Percentiles rank a stretch among this genome's conserved stretches.
phyloP scores from a whole-genome alignment of 2,113 vertebrate genomes.

The Agelaius phoeniceus region DNA sequence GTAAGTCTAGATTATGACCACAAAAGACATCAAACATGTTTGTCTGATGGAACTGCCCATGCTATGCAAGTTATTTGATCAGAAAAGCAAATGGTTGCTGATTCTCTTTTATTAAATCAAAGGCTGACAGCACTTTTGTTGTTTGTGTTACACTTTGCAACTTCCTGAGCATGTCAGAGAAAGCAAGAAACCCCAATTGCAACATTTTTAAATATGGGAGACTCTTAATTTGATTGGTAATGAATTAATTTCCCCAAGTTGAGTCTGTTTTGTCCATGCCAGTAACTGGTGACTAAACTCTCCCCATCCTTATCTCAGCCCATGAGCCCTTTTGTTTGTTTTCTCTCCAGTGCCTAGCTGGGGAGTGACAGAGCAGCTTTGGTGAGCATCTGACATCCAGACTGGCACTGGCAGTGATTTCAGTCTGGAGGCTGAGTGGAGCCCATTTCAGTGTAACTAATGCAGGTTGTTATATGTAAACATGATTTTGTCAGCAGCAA shows the following conservation, averaged over 20 bases:
- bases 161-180: background rate
- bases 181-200: rapidly evolving
- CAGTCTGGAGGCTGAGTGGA: background rate
- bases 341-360: background rate
- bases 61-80: background rate
- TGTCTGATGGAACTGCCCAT: background rate
- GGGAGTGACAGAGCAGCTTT: background rate
- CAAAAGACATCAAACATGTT: background rate
- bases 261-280: background rate
- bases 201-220: background rate
- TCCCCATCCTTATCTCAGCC: background rate
- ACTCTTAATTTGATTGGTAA: background rate
- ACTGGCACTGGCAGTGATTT: background rate
- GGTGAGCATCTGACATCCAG: background rate
- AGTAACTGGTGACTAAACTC: background rate
- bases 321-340: background rate
- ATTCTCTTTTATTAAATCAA: background rate
- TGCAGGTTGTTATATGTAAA: background rate
- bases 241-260: background rate
- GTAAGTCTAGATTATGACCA: background rate
- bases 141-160: background rate
- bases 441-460: background rate
- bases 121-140: background rate
- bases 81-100: background rate
- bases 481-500: background rate